phyloP scores from a whole-genome alignment of 2,888 invertebrate species.

The Drosophila siamana region DNA sequence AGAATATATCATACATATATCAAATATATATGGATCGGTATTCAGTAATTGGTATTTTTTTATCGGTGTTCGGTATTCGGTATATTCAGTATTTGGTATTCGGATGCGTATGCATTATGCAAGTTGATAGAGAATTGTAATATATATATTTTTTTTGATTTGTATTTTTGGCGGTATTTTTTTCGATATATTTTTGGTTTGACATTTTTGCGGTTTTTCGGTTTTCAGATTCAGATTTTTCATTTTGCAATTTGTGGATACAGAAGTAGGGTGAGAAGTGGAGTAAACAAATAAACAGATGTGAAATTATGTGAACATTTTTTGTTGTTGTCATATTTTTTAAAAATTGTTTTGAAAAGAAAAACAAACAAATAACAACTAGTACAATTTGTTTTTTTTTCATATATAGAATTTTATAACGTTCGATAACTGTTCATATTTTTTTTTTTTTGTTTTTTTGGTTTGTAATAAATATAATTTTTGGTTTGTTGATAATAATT shows the following conservation, averaged over 20 bases:
- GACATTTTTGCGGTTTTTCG: slow-evolving; percentile 31
- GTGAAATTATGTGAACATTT: slow-evolving; percentile 85
- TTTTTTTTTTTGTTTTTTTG: slow-evolving; percentile 30
- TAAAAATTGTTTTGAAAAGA: slow-evolving; percentile 40
- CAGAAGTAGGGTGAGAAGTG: slow-evolving; percentile 84
- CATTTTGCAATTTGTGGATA: slow-evolving; percentile 80
- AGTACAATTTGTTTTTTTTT: slow-evolving; percentile 35
- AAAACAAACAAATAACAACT: slow-evolving; percentile 60
- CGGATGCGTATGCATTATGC: slow-evolving; percentile 50
- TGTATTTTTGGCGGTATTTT: slow-evolving; percentile 31
- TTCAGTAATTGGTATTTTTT: slow-evolving; percentile 1
- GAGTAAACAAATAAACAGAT: slow-evolving; percentile 85
- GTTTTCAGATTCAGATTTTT: slow-evolving; percentile 50
- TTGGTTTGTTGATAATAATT: slow-evolving; percentile 48
- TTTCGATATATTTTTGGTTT: slow-evolving; percentile 18
- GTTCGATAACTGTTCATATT: slow-evolving; percentile 20
- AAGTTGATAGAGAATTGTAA: slow-evolving; percentile 36
- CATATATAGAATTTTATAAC: slow-evolving; percentile 25
- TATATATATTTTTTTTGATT: slow-evolving; percentile 24
- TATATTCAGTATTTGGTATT: slow-evolving; percentile 43
- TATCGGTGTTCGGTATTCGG: background rate
- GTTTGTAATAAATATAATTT: slow-evolving; percentile 29
- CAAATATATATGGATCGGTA: slow-evolving; percentile 30
- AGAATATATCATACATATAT: slow-evolving; percentile 45
- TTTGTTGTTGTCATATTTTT: slow-evolving; percentile 55